These are phyloP conservation scores for Drosophila acutilabella DNA, from an alignment of 2,888 invertebrate species.

Conservation along the genomic window DNA sequence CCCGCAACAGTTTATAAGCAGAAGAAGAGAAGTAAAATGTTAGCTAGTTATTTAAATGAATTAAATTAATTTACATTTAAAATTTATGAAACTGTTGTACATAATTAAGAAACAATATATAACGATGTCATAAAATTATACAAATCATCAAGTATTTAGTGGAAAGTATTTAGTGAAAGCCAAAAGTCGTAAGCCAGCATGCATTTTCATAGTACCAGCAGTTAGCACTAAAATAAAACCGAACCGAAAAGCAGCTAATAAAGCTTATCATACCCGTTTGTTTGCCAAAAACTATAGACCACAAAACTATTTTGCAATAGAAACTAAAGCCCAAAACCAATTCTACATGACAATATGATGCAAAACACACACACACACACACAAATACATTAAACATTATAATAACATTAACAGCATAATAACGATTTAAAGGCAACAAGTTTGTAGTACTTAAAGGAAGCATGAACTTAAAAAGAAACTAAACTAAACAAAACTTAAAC, in stretches of 20 bases:
- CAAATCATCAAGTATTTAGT: constrained; percentile 43
- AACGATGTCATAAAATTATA: constrained; percentile 45
- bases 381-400: constrained; percentile 48
- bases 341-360: constrained; percentile 74
- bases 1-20: constrained; percentile 54
- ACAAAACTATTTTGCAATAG: constrained; percentile 67
- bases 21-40: constrained; percentile 52
- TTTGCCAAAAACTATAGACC: constrained; percentile 48
- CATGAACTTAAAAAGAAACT: constrained; percentile 26
- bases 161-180: constrained; percentile 49
- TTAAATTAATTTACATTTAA: constrained; percentile 58
- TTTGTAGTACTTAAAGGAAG: constrained; percentile 27
- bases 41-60: constrained; percentile 79
- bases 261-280: constrained; percentile 40
- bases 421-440: constrained; percentile 21
- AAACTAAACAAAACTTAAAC: constrained; percentile 4
- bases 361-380: constrained; percentile 26
- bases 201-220: constrained; percentile 68
- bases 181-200: constrained; percentile 79
- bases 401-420: constrained; percentile 8
- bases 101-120: constrained; percentile 62
- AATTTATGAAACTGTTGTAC: constrained; percentile 77
- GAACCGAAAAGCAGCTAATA: constrained; percentile 3
- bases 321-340: constrained; percentile 40
- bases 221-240: constrained; percentile 17